Conservation (phyloP, 2,113 vertebrate species). For the Gavialis gangeticus region DNA sequence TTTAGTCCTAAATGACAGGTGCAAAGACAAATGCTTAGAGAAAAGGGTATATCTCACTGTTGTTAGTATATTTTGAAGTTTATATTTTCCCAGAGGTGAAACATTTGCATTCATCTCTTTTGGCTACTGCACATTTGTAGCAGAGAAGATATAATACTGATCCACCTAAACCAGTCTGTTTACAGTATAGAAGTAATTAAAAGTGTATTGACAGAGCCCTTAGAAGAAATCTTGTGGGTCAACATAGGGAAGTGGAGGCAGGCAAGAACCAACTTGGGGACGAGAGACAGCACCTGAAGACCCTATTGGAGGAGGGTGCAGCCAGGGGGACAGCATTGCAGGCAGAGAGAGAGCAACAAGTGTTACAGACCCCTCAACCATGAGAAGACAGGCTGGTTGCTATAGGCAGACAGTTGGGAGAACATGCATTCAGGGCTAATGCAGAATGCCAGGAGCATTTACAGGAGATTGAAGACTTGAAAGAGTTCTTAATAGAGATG, state of each 20-base stretch:
- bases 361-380: too few relatives aligned
- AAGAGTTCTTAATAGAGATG: too few relatives aligned
- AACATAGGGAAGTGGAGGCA: not conserved
- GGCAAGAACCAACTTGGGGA: too few relatives aligned
- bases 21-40: conserved; percentile 22
- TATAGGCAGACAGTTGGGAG: too few relatives aligned
- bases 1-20: conserved; percentile 34
- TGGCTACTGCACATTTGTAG: not conserved
- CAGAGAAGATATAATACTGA: not conserved
- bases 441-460: too few relatives aligned
- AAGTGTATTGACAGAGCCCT: not conserved
- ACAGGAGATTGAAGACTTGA: too few relatives aligned
- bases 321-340: too few relatives aligned
- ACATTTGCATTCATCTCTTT: not conserved
- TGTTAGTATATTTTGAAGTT: not conserved
- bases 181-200: not conserved
- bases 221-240: not conserved
- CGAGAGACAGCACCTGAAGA: too few relatives aligned
- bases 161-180: not conserved
- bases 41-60: not conserved
- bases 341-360: too few relatives aligned
- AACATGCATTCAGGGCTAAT: too few relatives aligned
- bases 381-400: too few relatives aligned
- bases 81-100: conserved; percentile 28
- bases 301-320: too few relatives aligned